Evolutionary conservation across 1,140 invertebrate genomes (phyloP), one percentile per base, ranked within the genome.

Genomic region (Brachionus manjavacas): DNA sequence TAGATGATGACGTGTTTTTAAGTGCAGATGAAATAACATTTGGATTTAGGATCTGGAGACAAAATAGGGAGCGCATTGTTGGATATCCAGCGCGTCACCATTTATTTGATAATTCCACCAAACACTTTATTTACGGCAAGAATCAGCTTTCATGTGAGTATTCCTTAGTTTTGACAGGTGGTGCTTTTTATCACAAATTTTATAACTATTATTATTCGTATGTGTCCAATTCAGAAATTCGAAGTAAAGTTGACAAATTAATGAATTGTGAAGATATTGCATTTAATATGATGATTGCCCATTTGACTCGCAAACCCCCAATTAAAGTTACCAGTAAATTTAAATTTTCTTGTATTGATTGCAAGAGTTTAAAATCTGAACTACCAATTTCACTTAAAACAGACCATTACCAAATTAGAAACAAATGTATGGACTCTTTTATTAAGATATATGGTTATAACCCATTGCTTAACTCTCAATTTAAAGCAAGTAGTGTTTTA

Each of bases 201-300:
- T 98, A 98, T 88, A 92, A 94, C 85, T 97, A 96, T 92, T 90
- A 96, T 72, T 99, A 99, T 89, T 96, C 94, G 85, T 93, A 97
- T 87, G 92, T 93, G 88, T 92, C 99, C 90, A 95, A 96, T 1
- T 93, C 95, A 88, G 95, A 94, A 11, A 95, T 99, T 81, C 90
- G 96, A 35, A 95, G 97, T 87, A 97, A 97, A 91, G 97, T 99
- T 12, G 97, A 99, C 89, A 95, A 98, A 89, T 96, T 95, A 87
- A 98, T 98, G 94, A 99, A 99, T 89, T 99, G 97, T 90, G 97
- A 99, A 91, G 97, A 99, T 90, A 97, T 99, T 86, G 97, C 97
- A 11, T 99, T 99, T 96, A 99, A 99, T 89, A 99, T 99, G 90
- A 92, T 99, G 0, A 95, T 99, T 35, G 31, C 31, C 12, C 97